phyloP scores from a whole-genome alignment of 1,140 invertebrate genomes.

The Drosophila santomea region DNA sequence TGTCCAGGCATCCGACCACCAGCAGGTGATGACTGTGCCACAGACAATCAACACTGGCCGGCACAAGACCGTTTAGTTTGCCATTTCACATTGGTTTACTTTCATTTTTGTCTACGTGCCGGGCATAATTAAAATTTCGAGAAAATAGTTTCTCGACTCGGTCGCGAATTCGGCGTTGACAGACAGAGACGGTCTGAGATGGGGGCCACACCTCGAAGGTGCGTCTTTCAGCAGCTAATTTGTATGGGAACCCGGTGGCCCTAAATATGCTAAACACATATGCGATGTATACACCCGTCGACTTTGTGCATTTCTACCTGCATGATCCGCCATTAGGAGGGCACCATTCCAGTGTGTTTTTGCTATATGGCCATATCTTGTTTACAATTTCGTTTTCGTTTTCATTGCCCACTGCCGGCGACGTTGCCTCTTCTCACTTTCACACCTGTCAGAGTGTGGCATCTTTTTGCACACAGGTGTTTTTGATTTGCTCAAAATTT shows the following conservation, averaged over 20 bases:
- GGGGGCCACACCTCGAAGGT: constrained; percentile 52
- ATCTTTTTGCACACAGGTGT: constrained; percentile 53
- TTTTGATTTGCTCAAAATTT: constrained; percentile 33
- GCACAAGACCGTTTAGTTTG: constrained; percentile 48
- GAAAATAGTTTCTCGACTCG: constrained; percentile 69
- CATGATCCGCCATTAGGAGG: constrained; percentile 44
- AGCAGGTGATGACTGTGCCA: constrained; percentile 20
- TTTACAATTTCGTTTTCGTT: constrained; percentile 62
- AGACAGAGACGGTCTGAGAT: constrained; percentile 10
- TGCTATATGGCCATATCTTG: constrained; percentile 41
- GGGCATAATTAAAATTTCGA: constrained; percentile 75
- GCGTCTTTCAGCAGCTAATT: constrained; percentile 61
- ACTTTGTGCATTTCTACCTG: constrained; percentile 40
- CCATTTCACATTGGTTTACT: constrained; percentile 79
- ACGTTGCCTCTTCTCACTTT: constrained; percentile 44
- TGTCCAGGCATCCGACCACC: constrained; percentile 8
- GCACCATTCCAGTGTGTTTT: constrained; percentile 10
- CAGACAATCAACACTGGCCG: constrained; percentile 11
- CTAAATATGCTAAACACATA: constrained; percentile 31
- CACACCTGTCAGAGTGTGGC: constrained; percentile 30
- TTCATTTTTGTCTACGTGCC: constrained; percentile 79
- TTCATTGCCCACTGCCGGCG: constrained; percentile 29
- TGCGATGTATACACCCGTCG: background rate
- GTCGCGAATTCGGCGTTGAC: constrained; percentile 54
- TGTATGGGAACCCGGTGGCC: constrained; percentile 53